phyloP scores from a whole-genome alignment of 2,113 vertebrate species.

The Spea bombifrons region DNA sequence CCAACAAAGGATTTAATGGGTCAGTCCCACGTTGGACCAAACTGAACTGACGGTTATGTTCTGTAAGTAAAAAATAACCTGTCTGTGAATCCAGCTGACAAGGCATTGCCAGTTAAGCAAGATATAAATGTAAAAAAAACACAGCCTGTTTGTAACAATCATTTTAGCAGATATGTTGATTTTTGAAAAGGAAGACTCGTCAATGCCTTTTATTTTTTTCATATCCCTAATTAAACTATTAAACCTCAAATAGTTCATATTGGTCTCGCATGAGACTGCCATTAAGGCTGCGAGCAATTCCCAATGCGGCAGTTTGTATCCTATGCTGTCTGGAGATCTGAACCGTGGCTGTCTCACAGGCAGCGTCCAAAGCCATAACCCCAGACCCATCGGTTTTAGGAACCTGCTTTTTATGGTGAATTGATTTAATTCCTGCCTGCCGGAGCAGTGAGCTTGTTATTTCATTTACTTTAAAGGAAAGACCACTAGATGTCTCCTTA shows the following conservation, averaged over 20 bases:
- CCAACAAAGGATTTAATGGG: constrained; percentile 13
- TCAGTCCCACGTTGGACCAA: constrained; percentile 29
- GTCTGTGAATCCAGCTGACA: neutral
- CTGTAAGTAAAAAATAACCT: neutral
- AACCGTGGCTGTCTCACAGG: constrained; percentile 29
- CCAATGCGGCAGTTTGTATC: constrained; percentile 13
- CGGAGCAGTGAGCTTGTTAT: constrained; percentile 14
- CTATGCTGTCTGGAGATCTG: constrained; percentile 30
- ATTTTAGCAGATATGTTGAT: neutral
- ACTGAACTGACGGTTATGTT: neutral
- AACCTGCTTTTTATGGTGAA: constrained; percentile 21
- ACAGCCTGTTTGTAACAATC: constrained; percentile 21
- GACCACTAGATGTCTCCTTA: constrained; percentile 10
- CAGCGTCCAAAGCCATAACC: constrained; percentile 43
- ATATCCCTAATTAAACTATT: neutral
- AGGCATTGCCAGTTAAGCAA: neutral
- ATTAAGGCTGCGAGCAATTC: neutral
- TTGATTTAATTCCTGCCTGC: constrained; percentile 19
- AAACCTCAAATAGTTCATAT: constrained; percentile 1
- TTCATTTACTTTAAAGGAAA: constrained; percentile 16
- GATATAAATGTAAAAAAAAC: neutral
- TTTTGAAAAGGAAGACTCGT: neutral
- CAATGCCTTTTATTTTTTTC: neutral
- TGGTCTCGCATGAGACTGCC: constrained; percentile 27
- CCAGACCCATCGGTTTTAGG: constrained; percentile 18